Evolutionary conservation across 30 jellyfish, hydroid and myxozoan species (phyloP).

Genomic region (Turritopsis rubra): DNA sequence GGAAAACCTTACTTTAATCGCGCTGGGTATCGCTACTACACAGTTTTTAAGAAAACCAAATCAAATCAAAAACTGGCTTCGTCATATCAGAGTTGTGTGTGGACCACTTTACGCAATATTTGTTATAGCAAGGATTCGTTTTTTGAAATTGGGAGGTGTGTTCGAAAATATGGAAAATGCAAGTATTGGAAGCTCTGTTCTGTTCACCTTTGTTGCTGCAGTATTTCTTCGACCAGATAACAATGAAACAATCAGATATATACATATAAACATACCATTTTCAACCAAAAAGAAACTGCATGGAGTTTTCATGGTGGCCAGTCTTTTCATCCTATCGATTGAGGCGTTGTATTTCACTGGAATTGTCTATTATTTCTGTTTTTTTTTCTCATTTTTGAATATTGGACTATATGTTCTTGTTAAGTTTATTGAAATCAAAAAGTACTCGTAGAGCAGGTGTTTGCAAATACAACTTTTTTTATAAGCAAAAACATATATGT

Average conservation of each 20-base stretch:
- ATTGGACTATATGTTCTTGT: background rate
- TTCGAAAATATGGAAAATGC: background rate
- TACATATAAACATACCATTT: background rate
- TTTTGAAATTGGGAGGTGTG: background rate
- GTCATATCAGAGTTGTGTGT: background rate
- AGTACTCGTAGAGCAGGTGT: too few species aligned
- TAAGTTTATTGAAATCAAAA: background rate
- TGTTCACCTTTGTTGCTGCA: constrained; percentile 2
- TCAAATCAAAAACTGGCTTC: background rate
- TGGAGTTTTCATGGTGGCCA: background rate
- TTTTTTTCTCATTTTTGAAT: background rate
- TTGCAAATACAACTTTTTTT: too few species aligned
- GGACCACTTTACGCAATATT: constrained; percentile 10
- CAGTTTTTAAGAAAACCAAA: constrained; percentile 21
- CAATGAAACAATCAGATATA: constrained; percentile 10
- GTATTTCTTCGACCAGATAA: constrained; percentile 23
- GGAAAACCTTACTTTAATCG: background rate
- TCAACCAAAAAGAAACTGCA: background rate
- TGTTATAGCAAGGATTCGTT: constrained; percentile 1
- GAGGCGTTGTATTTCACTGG: background rate
- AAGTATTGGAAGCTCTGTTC: background rate
- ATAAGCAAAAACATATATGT: too few species aligned
- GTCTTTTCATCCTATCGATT: background rate
- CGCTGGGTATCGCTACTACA: background rate
- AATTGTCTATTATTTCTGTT: background rate